phyloP scores from a whole-genome alignment of 2,797 vertebrate species.

The Thunnus albacares region DNA sequence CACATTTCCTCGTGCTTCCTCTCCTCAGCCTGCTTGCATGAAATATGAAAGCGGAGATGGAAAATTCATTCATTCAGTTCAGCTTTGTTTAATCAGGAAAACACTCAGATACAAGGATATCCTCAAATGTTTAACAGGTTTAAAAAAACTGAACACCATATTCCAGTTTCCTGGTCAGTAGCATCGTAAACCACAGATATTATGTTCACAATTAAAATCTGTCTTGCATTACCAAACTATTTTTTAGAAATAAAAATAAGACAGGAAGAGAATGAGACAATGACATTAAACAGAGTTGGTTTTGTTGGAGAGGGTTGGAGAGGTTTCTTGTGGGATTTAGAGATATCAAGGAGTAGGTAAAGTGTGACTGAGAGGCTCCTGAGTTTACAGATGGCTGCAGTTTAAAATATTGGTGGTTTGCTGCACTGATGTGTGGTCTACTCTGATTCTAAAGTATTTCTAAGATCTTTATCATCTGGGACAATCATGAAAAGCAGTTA shows the following conservation, averaged over 20 bases:
- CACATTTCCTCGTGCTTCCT: background rate
- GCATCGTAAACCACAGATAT: background rate
- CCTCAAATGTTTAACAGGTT: background rate
- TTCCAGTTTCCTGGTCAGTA: background rate
- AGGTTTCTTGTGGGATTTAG: background rate
- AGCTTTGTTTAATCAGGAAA: background rate
- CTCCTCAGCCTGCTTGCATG: background rate
- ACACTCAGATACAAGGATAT: background rate
- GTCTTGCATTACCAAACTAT: background rate
- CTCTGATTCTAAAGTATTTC: background rate
- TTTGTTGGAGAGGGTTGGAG: slow-evolving; percentile 31
- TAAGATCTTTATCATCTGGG: slow-evolving; percentile 4
- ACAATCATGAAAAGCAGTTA: background rate
- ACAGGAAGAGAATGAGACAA: background rate
- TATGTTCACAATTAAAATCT: background rate
- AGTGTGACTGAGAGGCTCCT: slow-evolving; percentile 42
- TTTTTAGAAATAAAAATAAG: background rate
- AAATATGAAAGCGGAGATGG: background rate
- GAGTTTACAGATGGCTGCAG: slow-evolving; percentile 13
- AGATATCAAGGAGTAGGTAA: slow-evolving; percentile 8
- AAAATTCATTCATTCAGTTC: background rate
- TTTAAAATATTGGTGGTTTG: slow-evolving; percentile 2
- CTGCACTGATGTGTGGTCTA: background rate
- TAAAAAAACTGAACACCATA: background rate
- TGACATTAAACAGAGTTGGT: background rate